Percentiles rank a stretch among this genome's conserved stretches.
phyloP scores from a whole-genome alignment of 2,797 vertebrate genomes.

The Oryzias dopingdopingensis region DNA sequence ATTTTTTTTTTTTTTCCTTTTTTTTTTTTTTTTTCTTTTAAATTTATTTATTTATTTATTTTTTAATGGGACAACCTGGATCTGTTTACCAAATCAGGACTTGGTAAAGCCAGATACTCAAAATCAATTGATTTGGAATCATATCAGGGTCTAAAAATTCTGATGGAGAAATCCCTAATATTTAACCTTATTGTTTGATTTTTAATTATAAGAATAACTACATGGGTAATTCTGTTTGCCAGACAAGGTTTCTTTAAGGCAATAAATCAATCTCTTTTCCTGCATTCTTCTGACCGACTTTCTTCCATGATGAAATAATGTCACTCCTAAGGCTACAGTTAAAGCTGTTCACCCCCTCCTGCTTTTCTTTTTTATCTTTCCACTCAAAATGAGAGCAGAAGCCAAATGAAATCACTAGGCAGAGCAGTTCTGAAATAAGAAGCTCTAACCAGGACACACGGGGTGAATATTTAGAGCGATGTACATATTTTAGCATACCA shows the following conservation, averaged over 20 bases:
- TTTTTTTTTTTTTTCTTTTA: no score
- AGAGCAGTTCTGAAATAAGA: constrained; percentile 61
- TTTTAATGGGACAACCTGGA: no score
- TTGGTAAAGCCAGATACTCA: no score
- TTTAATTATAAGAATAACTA: constrained; percentile 24
- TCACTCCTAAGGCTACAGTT: constrained; percentile 31
- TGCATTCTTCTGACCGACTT: constrained; percentile 25
- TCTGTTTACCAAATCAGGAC: no score
- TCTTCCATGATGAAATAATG: constrained; percentile 38
- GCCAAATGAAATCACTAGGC: constrained; percentile 69
- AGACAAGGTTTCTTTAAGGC: constrained; percentile 14
- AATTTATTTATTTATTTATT: no score
- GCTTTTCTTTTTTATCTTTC: constrained; percentile 3
- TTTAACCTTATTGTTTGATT: constrained; percentile 1
- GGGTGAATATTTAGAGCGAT: constrained; percentile 64
- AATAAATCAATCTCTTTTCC: background rate
- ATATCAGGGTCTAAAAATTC: no score
- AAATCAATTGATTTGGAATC: no score
- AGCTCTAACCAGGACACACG: constrained; percentile 62
- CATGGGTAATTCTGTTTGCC: constrained; percentile 44
- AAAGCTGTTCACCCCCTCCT: constrained; percentile 33
- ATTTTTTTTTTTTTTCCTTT: no score
- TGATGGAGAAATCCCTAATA: background rate
- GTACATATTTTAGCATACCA: constrained; percentile 59
- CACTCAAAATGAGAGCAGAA: constrained; percentile 62